These are phyloP conservation scores for Alosa sapidissima DNA, from an alignment of 2,797 vertebrate genomes.

Conservation along the genomic window DNA sequence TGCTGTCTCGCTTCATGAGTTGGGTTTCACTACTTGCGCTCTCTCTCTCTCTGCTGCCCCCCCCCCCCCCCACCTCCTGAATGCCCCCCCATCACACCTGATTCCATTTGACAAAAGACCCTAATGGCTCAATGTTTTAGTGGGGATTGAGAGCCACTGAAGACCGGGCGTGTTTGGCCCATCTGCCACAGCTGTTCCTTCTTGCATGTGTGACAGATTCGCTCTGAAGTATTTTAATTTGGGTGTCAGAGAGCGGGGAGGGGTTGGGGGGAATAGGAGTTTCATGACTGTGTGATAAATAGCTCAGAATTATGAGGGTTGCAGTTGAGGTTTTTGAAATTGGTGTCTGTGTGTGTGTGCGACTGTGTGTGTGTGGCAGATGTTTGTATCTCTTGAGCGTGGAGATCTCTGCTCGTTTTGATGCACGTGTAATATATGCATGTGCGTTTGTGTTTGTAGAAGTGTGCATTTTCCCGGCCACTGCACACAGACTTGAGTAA, in stretches of 20 bases:
- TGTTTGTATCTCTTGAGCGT: conserved; percentile 8
- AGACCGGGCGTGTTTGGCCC: conserved; percentile 40
- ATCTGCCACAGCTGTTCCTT: conserved; percentile 49
- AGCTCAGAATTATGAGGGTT: conserved; percentile 47
- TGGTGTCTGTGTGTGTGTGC: neutral
- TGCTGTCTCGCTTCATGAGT: conserved; percentile 1
- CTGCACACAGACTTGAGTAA: neutral
- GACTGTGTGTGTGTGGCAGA: conserved; percentile 15
- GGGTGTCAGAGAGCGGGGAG: conserved; percentile 35
- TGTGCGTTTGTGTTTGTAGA: neutral
- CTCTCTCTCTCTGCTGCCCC: neutral
- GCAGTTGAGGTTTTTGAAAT: conserved; percentile 21
- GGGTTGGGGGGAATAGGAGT: neutral
- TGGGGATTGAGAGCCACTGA: conserved; percentile 48
- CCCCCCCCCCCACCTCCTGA: neutral
- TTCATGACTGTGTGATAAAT: conserved; percentile 41
- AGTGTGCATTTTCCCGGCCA: neutral
- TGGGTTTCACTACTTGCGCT: conserved; percentile 21
- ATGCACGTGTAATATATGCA: neutral
- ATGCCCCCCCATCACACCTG: conserved; percentile 56
- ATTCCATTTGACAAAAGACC: conserved; percentile 62
- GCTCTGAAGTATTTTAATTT: conserved; percentile 51
- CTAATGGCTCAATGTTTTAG: conserved; percentile 58
- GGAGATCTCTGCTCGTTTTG: neutral
- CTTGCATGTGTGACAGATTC: conserved; percentile 41